A percentile compares a stretch with the other conserved stretches of the same genome.
These are phyloP conservation scores for Lepus americanus DNA, from an alignment of 2,113 vertebrate genomes.

Conservation along the genomic window DNA sequence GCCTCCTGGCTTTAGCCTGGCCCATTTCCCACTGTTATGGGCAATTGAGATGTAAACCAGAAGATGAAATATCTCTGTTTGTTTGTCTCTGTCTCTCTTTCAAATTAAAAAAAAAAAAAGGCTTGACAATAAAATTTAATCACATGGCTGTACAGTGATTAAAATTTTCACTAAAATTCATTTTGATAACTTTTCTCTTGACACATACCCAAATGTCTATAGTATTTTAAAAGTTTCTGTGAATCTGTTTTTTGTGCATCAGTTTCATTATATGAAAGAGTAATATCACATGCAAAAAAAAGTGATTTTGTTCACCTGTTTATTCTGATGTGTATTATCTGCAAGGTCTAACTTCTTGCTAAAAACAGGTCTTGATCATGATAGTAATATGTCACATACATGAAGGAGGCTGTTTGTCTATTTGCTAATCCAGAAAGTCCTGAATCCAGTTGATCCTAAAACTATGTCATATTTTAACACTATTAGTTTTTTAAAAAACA, in stretches of 20 bases:
- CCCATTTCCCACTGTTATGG: no score
- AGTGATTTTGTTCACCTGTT: neutral
- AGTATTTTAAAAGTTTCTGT: neutral
- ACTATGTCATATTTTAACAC: neutral
- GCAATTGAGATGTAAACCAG: neutral
- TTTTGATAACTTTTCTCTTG: conserved; percentile 12
- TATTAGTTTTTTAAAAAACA: neutral
- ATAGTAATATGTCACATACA: neutral
- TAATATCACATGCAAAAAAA: neutral
- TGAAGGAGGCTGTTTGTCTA: neutral
- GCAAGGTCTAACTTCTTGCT: neutral
- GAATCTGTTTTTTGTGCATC: neutral
- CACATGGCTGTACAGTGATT: neutral
- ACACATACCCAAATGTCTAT: neutral
- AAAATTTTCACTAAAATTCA: conserved; percentile 39
- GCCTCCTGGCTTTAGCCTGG: no score
- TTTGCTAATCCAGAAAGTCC: neutral
- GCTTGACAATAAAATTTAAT: neutral
- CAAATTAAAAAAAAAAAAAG: conserved; percentile 8
- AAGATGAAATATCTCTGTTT: neutral
- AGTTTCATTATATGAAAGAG: neutral
- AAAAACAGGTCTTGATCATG: neutral
- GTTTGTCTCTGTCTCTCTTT: neutral
- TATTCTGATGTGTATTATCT: neutral
- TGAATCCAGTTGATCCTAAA: neutral